Conservation (phyloP, 2,797 vertebrate species). For the Onychomys torridus region DNA sequence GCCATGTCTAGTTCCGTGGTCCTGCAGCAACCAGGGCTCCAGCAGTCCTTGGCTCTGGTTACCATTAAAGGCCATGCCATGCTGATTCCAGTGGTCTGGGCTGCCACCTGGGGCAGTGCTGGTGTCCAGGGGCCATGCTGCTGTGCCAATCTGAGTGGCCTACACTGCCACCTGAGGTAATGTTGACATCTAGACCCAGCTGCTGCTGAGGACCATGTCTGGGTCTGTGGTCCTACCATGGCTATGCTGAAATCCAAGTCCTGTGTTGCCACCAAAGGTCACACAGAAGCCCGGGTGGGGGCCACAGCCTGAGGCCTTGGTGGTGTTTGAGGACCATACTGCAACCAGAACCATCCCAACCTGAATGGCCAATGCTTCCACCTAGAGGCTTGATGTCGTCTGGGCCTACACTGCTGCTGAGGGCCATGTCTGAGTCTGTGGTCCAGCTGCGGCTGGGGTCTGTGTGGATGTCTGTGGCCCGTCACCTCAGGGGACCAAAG, state of each 20-base stretch:
- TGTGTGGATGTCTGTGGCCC: neutral
- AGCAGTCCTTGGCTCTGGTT: too few relatives aligned
- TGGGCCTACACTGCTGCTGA: neutral
- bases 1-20: too few relatives aligned
- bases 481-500: neutral
- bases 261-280: neutral
- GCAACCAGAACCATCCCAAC: neutral
- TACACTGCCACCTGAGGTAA: neutral
- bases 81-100: too few relatives aligned
- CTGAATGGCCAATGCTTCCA: neutral
- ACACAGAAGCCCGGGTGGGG: neutral
- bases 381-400: neutral
- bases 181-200: neutral
- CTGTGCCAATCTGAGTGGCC: too few relatives aligned
- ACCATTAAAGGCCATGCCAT: too few relatives aligned
- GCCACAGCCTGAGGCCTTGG: too few relatives aligned
- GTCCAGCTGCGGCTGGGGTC: neutral
- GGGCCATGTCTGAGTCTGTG: neutral
- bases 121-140: neutral
- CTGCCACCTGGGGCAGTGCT: neutral
- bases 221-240: neutral
- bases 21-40: too few relatives aligned
- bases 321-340: neutral
- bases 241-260: neutral
- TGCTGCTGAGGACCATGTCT: neutral